phyloP scores from a whole-genome alignment of 1,140 invertebrate species.

The Pectinophora gossypiella region DNA sequence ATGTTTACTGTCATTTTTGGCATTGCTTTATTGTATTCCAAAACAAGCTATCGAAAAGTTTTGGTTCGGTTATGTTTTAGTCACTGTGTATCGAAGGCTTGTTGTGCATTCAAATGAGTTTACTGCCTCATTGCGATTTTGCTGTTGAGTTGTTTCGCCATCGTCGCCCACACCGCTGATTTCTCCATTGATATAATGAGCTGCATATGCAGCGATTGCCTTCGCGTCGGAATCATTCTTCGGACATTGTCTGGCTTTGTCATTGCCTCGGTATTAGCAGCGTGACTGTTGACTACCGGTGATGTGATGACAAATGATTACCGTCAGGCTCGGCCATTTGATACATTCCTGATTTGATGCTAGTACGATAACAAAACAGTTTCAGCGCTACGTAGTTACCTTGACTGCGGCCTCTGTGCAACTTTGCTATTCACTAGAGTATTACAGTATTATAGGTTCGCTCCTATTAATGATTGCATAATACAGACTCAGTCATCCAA shows the following conservation, averaged over 20 bases:
- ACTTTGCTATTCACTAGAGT: background rate
- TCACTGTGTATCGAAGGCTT: constrained; percentile 12
- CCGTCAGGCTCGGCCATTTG: background rate
- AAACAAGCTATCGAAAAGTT: background rate
- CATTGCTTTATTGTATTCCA: background rate
- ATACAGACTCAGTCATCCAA: too few relatives aligned
- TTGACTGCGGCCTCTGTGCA: background rate
- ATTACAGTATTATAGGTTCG: too few relatives aligned
- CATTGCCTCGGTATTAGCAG: constrained; percentile 20
- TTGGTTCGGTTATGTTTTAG: constrained; percentile 15
- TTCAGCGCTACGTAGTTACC: background rate
- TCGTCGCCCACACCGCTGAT: constrained; percentile 46
- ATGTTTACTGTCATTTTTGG: background rate
- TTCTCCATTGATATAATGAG: constrained; percentile 63
- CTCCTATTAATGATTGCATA: too few relatives aligned
- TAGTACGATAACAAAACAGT: too few relatives aligned
- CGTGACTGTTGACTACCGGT: constrained; percentile 37
- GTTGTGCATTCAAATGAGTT: constrained; percentile 41
- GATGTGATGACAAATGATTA: constrained; percentile 4
- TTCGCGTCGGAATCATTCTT: constrained; percentile 28
- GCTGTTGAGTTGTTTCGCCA: constrained; percentile 33
- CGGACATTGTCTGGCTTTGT: constrained; percentile 55
- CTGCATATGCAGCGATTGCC: constrained; percentile 26
- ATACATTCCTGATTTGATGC: background rate
- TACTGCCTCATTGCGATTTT: constrained; percentile 37